Evolutionary conservation across 2,797 vertebrate species (phyloP).

Genomic region (Scolopax bukidnonensis): DNA sequence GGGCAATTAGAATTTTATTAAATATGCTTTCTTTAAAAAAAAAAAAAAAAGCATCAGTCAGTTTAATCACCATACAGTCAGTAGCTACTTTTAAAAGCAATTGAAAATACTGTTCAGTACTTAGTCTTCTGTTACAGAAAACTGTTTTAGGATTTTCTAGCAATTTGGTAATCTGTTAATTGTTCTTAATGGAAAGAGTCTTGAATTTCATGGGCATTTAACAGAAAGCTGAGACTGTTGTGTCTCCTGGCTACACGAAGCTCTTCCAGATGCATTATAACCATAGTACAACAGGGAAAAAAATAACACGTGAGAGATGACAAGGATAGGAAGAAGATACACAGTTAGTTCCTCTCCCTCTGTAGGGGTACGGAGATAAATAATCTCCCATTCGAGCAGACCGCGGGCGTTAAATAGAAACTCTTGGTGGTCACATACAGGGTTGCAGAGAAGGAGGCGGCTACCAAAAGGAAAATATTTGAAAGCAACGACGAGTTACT

Average conservation of each 20-base stretch:
- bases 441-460: neutral
- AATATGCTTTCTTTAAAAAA: neutral
- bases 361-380: neutral
- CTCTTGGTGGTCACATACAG: fast-evolving
- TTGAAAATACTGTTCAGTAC: neutral
- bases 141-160: neutral
- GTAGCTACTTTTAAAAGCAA: neutral
- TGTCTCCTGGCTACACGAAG: neutral
- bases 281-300: neutral
- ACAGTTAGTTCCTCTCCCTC: neutral
- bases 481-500: fast-evolving
- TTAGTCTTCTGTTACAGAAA: neutral
- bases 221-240: neutral
- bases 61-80: neutral
- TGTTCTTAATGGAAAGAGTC: neutral
- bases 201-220: neutral
- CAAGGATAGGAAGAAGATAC: neutral
- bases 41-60: neutral
- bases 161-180: neutral
- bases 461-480: fast-evolving
- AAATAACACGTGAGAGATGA: neutral
- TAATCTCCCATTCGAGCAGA: neutral
- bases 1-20: neutral
- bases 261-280: neutral
- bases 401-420: fast-evolving